Evolutionary conservation across 2,888 invertebrate genomes (phyloP), one percentile per base, ranked within the genome.

Genomic region (Perizoma flavofasciatum): DNA sequence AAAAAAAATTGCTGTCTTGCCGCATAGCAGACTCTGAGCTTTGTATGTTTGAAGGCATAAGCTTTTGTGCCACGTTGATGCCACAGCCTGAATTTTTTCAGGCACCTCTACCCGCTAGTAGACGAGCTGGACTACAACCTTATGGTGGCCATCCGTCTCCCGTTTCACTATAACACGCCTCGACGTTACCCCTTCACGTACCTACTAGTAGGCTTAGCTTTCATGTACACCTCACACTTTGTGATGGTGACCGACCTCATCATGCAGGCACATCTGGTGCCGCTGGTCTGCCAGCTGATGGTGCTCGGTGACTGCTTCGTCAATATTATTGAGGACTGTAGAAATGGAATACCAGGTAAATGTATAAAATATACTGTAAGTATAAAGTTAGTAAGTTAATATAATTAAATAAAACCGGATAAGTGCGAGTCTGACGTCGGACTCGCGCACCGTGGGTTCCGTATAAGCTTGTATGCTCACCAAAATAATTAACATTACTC

Each of bases 111-210:
- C 52, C 87, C 88, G 1, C 49, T 89, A 40, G 55, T 88, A 9
- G 90, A 89, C 33, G 88, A 88, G 6, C 40, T 88, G 4, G 86
- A 88, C 0, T 89, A 88, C 71, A 89, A 90, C 59, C 63, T 89
- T 3, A 78, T 83, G 48, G 79, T 85, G 0, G 74, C 77, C 0
- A 65, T 87, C 0, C 75, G 75, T 5, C 49, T 88, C 0, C 89
- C 89, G 0, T 84, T 81, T 58, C 58, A 75, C 49, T 86, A 83
- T 72, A 62, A 68, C 48, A 76, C 74, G 0, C 74, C 79, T 0
- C 5, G 6, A 0, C 48, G 69, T 1, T 90, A 89, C 62, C 67
- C 80, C 0, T 6, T 78, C 1, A 74, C 77, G 0, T 89, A 89
- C 55, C 49, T 79, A 0, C 6, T 66, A 0, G 77, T 81, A 1